These are phyloP conservation scores for Lampropteryx suffumata DNA, from an alignment of 2,888 invertebrate species.

Conservation along the genomic window DNA sequence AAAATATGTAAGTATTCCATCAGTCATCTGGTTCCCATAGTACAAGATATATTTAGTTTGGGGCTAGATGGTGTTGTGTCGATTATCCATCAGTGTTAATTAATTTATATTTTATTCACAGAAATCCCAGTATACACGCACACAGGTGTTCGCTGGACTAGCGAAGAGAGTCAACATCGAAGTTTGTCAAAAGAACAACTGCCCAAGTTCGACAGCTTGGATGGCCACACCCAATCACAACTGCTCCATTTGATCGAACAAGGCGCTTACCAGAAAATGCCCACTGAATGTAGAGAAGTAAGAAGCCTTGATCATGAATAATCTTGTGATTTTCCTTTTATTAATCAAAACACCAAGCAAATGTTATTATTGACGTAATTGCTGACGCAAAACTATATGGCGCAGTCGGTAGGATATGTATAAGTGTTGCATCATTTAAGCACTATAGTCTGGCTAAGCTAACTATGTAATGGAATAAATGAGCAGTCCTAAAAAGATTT, in stretches of 20 bases:
- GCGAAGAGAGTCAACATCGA: conserved; percentile 49
- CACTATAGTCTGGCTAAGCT: no score
- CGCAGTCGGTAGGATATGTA: conserved; percentile 1
- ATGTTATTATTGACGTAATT: neutral
- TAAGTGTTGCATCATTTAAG: no score
- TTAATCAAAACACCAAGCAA: neutral
- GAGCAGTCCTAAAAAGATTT: no score
- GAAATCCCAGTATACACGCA: conserved; percentile 81
- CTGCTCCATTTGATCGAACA: conserved; percentile 88
- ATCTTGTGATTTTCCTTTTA: no score
- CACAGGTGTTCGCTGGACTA: conserved; percentile 70
- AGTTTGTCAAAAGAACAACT: conserved; percentile 51
- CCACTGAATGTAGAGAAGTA: conserved; percentile 87
- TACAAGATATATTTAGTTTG: no score
- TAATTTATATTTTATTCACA: conserved; percentile 29
- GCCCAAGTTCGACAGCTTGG: conserved; percentile 87
- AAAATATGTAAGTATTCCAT: no score
- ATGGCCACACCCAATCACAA: conserved; percentile 90
- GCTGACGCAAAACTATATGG: neutral
- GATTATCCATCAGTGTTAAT: no score
- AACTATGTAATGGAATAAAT: no score
- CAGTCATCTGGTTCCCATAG: no score
- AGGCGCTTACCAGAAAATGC: conserved; percentile 89
- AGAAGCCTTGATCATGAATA: conserved; percentile 12
- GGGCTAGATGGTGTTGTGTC: no score